These are phyloP conservation scores for Lampris incognitus DNA, from an alignment of 2,113 vertebrate genomes.

Conservation along the genomic window DNA sequence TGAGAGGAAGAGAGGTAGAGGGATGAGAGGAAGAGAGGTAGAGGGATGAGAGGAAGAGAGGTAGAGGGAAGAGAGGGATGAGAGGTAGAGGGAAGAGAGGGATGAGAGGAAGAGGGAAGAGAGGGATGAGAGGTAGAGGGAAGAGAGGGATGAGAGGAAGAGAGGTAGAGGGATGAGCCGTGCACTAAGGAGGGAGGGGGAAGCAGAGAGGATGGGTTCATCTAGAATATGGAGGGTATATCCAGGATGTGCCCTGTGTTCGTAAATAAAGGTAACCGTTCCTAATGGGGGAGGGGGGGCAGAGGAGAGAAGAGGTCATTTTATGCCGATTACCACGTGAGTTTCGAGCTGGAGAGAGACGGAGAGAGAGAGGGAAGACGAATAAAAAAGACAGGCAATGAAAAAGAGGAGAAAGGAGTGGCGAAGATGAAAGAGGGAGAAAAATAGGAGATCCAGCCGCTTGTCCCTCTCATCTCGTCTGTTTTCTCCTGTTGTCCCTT, in stretches of 20 bases:
- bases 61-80: slow-evolving; percentile 52
- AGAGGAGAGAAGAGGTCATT: slow-evolving; percentile 26
- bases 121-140: slow-evolving; percentile 6
- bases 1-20: slow-evolving; percentile 51
- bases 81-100: neutral
- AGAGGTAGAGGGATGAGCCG: neutral
- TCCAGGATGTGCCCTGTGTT: slow-evolving; percentile 31
- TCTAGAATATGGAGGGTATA: slow-evolving; percentile 18
- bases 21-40: too few relatives aligned
- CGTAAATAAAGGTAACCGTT: slow-evolving; percentile 46
- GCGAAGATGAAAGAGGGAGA: slow-evolving; percentile 58
- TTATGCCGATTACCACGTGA: slow-evolving; percentile 48
- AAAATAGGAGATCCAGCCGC: slow-evolving; percentile 27
- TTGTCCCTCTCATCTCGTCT: slow-evolving; percentile 33
- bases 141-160: neutral
- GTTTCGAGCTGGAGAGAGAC: slow-evolving; percentile 28
- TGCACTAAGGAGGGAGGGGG: neutral
- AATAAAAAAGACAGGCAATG: slow-evolving; percentile 53
- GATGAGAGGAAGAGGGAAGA: neutral
- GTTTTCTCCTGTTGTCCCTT: slow-evolving; percentile 63
- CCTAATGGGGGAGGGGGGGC: slow-evolving; percentile 46
- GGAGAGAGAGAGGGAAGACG: slow-evolving; percentile 7
- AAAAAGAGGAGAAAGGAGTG: slow-evolving; percentile 51
- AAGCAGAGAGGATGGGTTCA: neutral
- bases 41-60: slow-evolving; percentile 67